These are phyloP conservation scores for Notothenia coriiceps DNA, from an alignment of 2,113 vertebrate species.

Conservation along the genomic window DNA sequence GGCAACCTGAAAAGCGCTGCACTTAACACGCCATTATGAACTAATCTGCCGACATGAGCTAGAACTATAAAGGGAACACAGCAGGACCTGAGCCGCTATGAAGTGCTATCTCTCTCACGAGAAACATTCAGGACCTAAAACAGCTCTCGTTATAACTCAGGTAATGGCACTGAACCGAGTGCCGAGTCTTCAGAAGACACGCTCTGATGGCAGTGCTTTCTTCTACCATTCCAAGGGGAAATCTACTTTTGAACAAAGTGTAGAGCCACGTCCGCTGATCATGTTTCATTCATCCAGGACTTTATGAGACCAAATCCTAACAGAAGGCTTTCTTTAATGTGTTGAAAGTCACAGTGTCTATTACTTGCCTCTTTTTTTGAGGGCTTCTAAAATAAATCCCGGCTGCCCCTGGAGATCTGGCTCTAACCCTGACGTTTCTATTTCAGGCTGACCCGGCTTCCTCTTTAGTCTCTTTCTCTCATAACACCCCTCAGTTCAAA, in stretches of 20 bases:
- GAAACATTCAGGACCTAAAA: constrained; percentile 47
- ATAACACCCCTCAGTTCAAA: constrained; percentile 4
- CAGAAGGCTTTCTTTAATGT: constrained; percentile 10
- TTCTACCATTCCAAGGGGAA: constrained; percentile 19
- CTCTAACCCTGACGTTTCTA: constrained; percentile 56
- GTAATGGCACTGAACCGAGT: constrained; percentile 31
- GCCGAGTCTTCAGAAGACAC: constrained; percentile 38
- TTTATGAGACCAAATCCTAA: constrained; percentile 37
- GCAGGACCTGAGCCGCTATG: constrained; percentile 44
- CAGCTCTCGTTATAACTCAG: constrained; percentile 38
- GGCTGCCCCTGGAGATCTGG: constrained; percentile 42
- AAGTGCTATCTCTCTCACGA: constrained; percentile 64
- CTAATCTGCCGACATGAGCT: constrained; percentile 57
- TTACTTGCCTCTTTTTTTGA: constrained; percentile 29
- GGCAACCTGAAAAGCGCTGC: constrained; percentile 39
- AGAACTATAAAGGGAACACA: constrained; percentile 47
- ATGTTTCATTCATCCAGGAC: constrained; percentile 10
- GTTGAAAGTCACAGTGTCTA: not conserved
- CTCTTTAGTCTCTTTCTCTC: constrained; percentile 20
- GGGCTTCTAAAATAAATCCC: constrained; percentile 46
- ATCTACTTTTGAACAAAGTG: not conserved
- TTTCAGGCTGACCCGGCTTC: constrained; percentile 64
- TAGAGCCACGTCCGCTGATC: not conserved
- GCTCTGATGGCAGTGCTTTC: constrained; percentile 50
- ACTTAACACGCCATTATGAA: constrained; percentile 57